Conservation (phyloP, 1,140 invertebrate genomes). For the Papilio aristodemus region DNA sequence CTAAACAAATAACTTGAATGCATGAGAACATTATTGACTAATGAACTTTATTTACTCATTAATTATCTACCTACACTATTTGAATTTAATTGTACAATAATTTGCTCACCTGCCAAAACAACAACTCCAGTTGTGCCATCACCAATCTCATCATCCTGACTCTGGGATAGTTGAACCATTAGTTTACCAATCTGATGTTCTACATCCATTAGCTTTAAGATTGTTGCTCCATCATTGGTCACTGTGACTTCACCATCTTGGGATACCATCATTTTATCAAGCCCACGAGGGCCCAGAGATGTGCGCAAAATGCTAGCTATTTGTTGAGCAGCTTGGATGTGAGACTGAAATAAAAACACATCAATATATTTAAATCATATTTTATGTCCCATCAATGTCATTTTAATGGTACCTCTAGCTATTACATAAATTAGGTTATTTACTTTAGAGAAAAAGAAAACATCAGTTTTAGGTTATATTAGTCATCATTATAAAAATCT, state of each 20-base stretch:
- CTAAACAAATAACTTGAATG: too few species aligned
- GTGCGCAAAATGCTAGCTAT: constrained; percentile 95
- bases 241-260: constrained; percentile 99
- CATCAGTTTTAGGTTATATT: background rate
- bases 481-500: background rate
- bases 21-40: too few species aligned
- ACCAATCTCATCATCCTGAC: constrained; percentile 99
- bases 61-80: background rate
- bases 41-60: too few species aligned
- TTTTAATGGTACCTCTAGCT: too few species aligned
- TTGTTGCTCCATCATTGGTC: constrained; percentile 99
- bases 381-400: too few species aligned
- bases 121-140: constrained; percentile 99
- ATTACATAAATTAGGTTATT: too few species aligned
- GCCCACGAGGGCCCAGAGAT: constrained; percentile 97
- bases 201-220: constrained; percentile 99
- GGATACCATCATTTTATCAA: constrained; percentile 98
- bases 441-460: background rate
- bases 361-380: background rate
- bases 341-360: constrained; percentile 86
- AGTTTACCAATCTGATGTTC: constrained; percentile 99
- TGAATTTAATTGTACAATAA: background rate
- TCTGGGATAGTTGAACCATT: constrained; percentile 98
- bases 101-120: constrained; percentile 82
- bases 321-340: constrained; percentile 96